Conservation (phyloP, 2,797 vertebrate genomes). For the Chaenodraco wilsoni region DNA sequence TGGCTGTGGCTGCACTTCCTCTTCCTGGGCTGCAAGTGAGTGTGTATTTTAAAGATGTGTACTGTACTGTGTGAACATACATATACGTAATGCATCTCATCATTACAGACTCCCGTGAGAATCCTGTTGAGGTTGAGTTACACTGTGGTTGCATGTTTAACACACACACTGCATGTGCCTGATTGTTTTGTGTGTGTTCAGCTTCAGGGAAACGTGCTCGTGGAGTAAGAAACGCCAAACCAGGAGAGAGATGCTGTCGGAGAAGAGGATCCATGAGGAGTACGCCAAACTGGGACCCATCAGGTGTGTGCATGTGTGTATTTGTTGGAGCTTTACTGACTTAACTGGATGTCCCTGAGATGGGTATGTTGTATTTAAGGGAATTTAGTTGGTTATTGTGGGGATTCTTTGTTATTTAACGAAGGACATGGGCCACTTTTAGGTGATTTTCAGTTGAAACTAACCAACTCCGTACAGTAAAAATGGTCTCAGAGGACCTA, state of each 20-base stretch:
- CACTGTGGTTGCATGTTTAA: constrained; percentile 8
- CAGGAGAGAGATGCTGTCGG: constrained; percentile 92
- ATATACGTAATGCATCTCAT: constrained; percentile 19
- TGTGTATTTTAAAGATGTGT: background rate
- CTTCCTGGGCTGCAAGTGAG: constrained; percentile 98
- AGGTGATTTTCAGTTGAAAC: too few species aligned
- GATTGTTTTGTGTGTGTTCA: constrained; percentile 63
- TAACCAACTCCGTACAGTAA: too few species aligned
- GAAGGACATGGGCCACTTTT: too few species aligned
- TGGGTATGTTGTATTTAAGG: background rate
- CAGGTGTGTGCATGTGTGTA: constrained; percentile 76
- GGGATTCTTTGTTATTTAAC: too few species aligned
- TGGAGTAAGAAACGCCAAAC: constrained; percentile 97
- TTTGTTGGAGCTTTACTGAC: background rate
- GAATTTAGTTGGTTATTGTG: background rate
- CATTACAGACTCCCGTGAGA: constrained; percentile 49
- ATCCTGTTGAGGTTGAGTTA: constrained; percentile 23
- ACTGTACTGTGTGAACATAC: constrained; percentile 27
- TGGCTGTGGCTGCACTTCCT: constrained; percentile 98
- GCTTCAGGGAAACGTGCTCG: constrained; percentile 97
- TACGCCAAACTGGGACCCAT: constrained; percentile 93
- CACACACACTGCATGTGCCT: background rate
- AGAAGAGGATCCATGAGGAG: constrained; percentile 94
- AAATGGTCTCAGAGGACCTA: too few species aligned
- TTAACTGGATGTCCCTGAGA: background rate